Conservation (phyloP, 2,797 vertebrate genomes). For the Tapirus indicus region DNA sequence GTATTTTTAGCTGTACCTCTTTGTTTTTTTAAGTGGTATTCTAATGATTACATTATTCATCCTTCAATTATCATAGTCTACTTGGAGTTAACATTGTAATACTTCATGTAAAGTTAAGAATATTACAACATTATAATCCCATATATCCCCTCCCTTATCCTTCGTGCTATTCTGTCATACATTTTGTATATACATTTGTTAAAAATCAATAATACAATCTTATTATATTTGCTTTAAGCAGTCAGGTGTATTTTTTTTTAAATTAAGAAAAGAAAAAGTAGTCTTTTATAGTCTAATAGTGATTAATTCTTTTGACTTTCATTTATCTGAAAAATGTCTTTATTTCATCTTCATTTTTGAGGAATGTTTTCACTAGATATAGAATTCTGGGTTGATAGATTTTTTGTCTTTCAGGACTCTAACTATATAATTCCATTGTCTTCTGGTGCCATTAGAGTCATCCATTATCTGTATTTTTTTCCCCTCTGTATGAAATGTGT, state of each 20-base stretch:
- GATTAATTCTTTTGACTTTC: background rate
- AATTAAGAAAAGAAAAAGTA: background rate
- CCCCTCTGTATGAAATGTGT: background rate
- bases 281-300: background rate
- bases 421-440: background rate
- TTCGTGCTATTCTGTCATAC: too few species aligned
- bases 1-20: too few species aligned
- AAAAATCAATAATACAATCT: too few species aligned
- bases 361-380: background rate
- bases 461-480: background rate
- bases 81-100: too few species aligned
- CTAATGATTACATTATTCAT: too few species aligned
- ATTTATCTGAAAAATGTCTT: background rate
- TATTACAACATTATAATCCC: too few species aligned
- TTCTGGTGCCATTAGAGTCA: background rate
- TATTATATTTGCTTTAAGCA: background rate
- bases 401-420: too few species aligned
- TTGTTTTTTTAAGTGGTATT: too few species aligned
- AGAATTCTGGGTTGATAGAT: background rate
- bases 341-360: background rate
- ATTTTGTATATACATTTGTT: too few species aligned
- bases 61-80: too few species aligned
- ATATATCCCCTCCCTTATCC: too few species aligned
- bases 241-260: background rate
- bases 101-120: too few species aligned